These are phyloP conservation scores for Falco punctatus DNA, from an alignment of 2,113 vertebrate species.

Conservation along the genomic window DNA sequence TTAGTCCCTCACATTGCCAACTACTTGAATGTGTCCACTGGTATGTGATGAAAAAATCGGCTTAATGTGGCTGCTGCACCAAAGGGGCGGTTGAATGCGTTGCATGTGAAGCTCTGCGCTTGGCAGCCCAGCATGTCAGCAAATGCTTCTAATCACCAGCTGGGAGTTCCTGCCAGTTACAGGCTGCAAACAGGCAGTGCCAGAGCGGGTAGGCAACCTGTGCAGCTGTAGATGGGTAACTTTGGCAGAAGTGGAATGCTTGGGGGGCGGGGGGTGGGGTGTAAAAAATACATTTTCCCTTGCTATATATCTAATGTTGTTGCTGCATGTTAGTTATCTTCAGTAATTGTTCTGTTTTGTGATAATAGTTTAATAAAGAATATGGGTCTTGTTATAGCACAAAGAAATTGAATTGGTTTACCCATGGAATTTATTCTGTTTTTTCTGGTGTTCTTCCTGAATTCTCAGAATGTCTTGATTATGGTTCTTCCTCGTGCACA, in stretches of 20 bases:
- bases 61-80: neutral
- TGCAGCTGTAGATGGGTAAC: neutral
- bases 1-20: neutral
- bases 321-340: neutral
- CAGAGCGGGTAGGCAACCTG: neutral
- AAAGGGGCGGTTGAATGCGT: neutral
- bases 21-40: neutral
- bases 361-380: neutral
- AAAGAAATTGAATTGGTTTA: neutral
- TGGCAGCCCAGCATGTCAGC: neutral
- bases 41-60: neutral
- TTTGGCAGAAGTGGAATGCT: neutral
- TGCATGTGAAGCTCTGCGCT: neutral
- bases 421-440: neutral
- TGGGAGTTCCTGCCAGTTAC: neutral
- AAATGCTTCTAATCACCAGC: neutral
- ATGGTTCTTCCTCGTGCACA: neutral
- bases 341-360: neutral
- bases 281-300: neutral
- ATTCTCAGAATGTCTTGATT: neutral
- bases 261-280: no score
- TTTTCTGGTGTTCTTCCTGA: neutral
- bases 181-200: neutral
- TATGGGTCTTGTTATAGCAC: neutral
- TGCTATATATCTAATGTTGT: neutral